These are phyloP conservation scores for Coregonus sp. DNA, from an alignment of 2,797 vertebrate species.

Conservation along the genomic window DNA sequence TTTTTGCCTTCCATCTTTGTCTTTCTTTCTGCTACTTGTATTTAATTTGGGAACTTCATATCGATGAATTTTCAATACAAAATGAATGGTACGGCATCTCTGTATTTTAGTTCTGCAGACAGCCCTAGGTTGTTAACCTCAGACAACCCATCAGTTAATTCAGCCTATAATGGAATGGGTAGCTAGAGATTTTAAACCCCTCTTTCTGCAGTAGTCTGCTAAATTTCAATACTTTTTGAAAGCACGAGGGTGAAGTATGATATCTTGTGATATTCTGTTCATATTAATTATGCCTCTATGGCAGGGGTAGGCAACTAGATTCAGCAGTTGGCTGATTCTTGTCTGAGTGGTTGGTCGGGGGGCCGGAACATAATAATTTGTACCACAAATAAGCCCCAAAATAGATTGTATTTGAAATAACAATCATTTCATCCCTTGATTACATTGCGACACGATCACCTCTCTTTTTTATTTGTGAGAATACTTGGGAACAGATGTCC, in stretches of 20 bases:
- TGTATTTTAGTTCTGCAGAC: neutral
- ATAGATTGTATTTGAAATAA: no score
- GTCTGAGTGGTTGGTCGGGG: no score
- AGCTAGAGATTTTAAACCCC: neutral
- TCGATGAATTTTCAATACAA: neutral
- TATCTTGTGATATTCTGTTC: neutral
- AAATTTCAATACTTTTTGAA: slow-evolving; percentile 5
- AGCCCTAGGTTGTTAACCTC: slow-evolving; percentile 3
- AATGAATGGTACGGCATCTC: neutral
- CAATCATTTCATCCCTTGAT: no score
- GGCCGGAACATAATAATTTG: no score
- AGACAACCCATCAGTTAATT: neutral
- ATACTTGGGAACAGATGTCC: no score
- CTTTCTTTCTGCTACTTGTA: slow-evolving; percentile 26
- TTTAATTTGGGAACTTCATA: slow-evolving; percentile 16
- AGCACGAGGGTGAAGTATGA: slow-evolving; percentile 26
- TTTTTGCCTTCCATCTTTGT: slow-evolving; percentile 16
- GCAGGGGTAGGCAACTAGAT: no score
- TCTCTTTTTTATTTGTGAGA: no score
- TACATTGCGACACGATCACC: no score
- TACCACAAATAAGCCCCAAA: no score
- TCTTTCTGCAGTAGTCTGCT: neutral
- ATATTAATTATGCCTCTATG: neutral
- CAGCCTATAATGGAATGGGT: neutral
- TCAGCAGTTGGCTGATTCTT: no score